Conservation (phyloP, 2,888 invertebrate species). For the Agrotis ipsilon region DNA sequence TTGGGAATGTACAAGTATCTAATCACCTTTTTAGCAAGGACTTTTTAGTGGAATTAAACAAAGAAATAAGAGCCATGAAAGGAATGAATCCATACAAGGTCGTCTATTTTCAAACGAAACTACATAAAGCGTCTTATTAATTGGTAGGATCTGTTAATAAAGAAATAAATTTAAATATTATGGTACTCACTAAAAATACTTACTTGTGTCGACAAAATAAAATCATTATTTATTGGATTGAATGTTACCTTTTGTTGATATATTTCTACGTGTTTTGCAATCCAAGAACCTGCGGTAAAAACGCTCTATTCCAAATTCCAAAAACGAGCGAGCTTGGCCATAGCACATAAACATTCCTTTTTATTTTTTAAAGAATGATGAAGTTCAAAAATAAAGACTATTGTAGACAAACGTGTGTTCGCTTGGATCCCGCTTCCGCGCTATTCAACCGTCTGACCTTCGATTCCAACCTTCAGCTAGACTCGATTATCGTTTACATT, state of each 20-base stretch:
- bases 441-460: constrained; percentile 59
- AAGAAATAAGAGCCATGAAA: background rate
- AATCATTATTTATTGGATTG: no score
- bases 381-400: constrained; percentile 27
- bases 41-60: background rate
- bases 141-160: background rate
- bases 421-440: constrained; percentile 53
- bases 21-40: background rate
- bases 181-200: background rate
- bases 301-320: background rate
- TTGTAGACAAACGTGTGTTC: constrained; percentile 41
- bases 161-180: background rate
- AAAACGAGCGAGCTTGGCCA: background rate
- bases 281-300: background rate
- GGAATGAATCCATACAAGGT: background rate
- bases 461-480: constrained; percentile 53
- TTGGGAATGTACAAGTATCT: constrained; percentile 7
- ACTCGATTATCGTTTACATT: constrained; percentile 53
- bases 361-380: background rate
- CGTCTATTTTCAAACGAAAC: background rate
- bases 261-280: no score
- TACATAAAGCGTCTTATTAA: no score
- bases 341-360: background rate
- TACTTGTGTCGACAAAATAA: background rate
- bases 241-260: no score